phyloP scores from a whole-genome alignment of 2,797 vertebrate genomes.

The Dermochelys coriacea region DNA sequence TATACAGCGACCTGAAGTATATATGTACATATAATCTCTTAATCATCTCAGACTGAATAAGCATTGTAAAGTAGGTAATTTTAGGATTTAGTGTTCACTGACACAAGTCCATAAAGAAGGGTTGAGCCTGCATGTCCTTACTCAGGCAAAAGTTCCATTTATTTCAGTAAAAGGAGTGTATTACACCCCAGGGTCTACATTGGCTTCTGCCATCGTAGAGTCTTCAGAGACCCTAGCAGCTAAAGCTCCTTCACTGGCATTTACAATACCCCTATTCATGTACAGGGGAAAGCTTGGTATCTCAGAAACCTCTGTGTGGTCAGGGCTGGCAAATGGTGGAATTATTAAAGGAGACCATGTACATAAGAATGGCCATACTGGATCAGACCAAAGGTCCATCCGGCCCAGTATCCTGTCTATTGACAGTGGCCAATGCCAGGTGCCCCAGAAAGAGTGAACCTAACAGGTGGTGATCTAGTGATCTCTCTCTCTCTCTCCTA shows the following conservation, averaged over 20 bases:
- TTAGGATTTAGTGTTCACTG: not conserved
- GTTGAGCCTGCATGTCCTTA: not conserved
- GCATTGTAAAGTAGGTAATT: not conserved
- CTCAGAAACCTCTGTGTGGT: not conserved
- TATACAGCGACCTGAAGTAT: constrained; percentile 89
- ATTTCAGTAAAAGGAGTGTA: too few species aligned
- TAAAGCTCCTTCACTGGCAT: not conserved
- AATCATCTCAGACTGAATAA: too few species aligned
- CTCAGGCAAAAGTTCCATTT: too few species aligned
- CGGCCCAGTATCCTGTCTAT: too few species aligned
- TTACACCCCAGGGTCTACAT: too few species aligned
- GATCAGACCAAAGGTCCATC: too few species aligned
- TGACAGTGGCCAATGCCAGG: too few species aligned
- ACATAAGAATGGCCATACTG: too few species aligned
- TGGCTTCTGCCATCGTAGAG: too few species aligned
- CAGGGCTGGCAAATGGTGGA: not conserved
- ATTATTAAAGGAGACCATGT: not conserved
- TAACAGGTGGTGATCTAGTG: too few species aligned
- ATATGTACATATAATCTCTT: not conserved
- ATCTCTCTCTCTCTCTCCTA: too few species aligned
- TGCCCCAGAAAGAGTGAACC: too few species aligned
- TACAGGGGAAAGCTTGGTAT: not conserved
- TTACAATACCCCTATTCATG: not conserved
- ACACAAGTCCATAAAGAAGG: not conserved
- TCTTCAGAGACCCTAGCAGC: not conserved